Evolutionary conservation across 37 sponge, comb jelly and placozoan species (phyloP).

Genomic region (Oopsacas minuta): DNA sequence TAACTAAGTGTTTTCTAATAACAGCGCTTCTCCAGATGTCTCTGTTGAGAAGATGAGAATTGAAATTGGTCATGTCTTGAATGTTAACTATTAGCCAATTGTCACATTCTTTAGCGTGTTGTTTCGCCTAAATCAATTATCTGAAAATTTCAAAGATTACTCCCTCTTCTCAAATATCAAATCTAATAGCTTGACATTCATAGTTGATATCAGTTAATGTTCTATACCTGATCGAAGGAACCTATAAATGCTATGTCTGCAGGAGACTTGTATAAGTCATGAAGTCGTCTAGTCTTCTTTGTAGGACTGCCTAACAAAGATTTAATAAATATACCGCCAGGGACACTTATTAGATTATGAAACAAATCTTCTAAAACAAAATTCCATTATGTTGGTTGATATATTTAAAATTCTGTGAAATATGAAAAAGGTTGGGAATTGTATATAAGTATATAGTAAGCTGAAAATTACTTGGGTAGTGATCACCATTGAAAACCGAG

Average conservation of each 20-base stretch:
- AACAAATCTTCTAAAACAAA: too few relatives aligned
- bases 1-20: not conserved
- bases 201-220: not conserved
- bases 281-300: not conserved
- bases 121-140: not conserved
- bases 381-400: too few relatives aligned
- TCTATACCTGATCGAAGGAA: not conserved
- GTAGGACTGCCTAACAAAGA: not conserved
- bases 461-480: not conserved
- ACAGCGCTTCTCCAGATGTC: not conserved
- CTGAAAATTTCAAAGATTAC: too few relatives aligned
- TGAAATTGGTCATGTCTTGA: not conserved
- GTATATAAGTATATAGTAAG: too few relatives aligned
- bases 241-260: not conserved
- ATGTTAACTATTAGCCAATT: not conserved
- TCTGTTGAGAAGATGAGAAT: not conserved
- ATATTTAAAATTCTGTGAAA: too few relatives aligned
- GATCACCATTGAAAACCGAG: not conserved
- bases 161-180: too few relatives aligned
- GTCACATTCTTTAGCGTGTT: not conserved
- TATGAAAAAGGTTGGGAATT: not conserved
- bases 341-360: too few relatives aligned
- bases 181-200: not conserved
- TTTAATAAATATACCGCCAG: too few relatives aligned
- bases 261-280: not conserved